A percentile compares a stretch with the other conserved stretches of the same genome.
Conservation (phyloP, 2,888 invertebrate genomes). For the Hesperia comma region DNA sequence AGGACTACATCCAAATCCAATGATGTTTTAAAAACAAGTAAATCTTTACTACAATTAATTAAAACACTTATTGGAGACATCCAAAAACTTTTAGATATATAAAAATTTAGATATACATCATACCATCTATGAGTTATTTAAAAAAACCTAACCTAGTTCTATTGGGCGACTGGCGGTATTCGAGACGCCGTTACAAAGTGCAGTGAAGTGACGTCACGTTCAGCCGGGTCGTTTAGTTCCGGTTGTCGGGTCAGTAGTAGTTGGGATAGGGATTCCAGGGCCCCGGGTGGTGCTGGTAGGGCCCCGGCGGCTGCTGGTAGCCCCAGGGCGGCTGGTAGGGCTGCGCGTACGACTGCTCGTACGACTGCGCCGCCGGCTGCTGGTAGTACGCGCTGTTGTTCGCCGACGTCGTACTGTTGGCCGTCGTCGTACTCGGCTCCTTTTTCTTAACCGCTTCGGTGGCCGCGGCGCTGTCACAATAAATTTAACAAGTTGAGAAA, state of each 20-base stretch:
- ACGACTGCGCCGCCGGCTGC: constrained; percentile 63
- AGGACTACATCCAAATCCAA: too few species aligned
- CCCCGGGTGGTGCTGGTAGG: constrained; percentile 77
- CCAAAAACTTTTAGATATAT: too few species aligned
- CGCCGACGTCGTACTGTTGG: constrained; percentile 41
- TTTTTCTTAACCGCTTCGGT: constrained; percentile 67
- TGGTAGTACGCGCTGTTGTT: constrained; percentile 65
- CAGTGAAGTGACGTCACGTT: too few species aligned
- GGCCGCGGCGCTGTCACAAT: constrained; percentile 47
- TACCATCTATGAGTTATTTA: background rate
- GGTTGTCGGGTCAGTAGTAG: constrained; percentile 80
- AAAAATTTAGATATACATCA: background rate
- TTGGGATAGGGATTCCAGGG: constrained; percentile 80
- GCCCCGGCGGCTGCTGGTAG: constrained; percentile 78
- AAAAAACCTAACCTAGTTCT: background rate
- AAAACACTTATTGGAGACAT: too few species aligned
- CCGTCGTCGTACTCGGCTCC: constrained; percentile 46
- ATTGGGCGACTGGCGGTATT: background rate
- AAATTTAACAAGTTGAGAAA: background rate
- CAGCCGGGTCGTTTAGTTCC: too few species aligned
- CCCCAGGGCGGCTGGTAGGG: constrained; percentile 79
- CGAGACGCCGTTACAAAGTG: background rate
- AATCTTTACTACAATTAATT: too few species aligned
- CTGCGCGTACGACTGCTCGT: constrained; percentile 75
- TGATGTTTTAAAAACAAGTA: too few species aligned